Conservation (phyloP, 2,113 vertebrate genomes). For the Misgurnus anguillicaudatus region DNA sequence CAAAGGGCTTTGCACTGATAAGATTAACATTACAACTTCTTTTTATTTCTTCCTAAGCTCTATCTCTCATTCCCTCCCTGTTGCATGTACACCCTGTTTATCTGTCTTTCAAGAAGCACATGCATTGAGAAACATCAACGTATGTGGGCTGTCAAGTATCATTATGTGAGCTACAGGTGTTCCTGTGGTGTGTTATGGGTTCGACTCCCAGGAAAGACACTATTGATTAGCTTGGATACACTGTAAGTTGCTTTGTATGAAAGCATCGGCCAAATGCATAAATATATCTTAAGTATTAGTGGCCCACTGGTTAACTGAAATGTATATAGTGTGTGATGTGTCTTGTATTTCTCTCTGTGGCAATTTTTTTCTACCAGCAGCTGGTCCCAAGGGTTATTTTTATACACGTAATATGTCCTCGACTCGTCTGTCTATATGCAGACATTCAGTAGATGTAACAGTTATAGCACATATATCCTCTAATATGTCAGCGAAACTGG, state of each 20-base stretch:
- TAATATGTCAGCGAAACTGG: no score
- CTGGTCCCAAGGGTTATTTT: constrained; percentile 68
- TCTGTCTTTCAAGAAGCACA: background rate
- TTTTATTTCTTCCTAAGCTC: background rate
- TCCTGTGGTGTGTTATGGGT: no score
- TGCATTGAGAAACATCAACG: background rate
- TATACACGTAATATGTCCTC: constrained; percentile 55
- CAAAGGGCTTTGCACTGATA: constrained; percentile 14
- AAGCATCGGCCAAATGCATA: no score
- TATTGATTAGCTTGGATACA: no score
- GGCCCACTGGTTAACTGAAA: background rate
- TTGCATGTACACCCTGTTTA: background rate
- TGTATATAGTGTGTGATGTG: background rate
- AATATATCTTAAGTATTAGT: no score
- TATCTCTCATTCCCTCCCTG: no score
- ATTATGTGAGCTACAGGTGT: background rate
- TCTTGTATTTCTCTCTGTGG: constrained; percentile 8
- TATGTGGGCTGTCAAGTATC: background rate
- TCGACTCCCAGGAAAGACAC: no score
- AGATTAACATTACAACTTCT: background rate
- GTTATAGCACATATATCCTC: no score
- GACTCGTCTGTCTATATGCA: constrained; percentile 64
- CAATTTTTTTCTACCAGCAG: constrained; percentile 45
- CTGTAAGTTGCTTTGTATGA: no score
- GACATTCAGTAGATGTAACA: constrained; percentile 22